Conservation (phyloP, 2,113 vertebrate genomes). For the Crotalus viridis region DNA sequence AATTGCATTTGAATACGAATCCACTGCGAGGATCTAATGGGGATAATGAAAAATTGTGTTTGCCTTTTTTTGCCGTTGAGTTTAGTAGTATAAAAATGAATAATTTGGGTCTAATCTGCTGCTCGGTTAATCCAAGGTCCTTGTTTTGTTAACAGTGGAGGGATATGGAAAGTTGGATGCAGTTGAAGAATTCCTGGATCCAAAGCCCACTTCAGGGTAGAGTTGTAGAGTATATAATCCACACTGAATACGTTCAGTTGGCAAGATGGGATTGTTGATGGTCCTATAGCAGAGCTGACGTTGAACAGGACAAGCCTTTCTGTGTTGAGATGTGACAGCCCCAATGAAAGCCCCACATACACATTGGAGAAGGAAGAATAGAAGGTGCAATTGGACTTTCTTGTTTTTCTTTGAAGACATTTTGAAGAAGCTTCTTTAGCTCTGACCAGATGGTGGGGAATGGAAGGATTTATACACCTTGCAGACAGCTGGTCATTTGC, state of each 20-base stretch:
- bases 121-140: fast-evolving
- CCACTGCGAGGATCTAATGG: not conserved
- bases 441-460: too few relatives aligned
- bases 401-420: too few relatives aligned
- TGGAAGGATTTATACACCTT: too few relatives aligned
- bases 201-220: not conserved
- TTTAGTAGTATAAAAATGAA: not conserved
- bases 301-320: not conserved
- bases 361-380: not conserved
- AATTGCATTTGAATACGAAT: not conserved
- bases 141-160: not conserved
- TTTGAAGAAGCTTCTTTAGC: too few relatives aligned
- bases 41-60: not conserved
- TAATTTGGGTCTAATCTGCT: not conserved
- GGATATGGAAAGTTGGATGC: not conserved
- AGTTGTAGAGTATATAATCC: not conserved
- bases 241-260: too few relatives aligned
- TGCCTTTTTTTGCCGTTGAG: not conserved
- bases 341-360: not conserved
- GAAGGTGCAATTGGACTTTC: not conserved
- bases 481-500: too few relatives aligned
- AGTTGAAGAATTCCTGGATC: too few relatives aligned
- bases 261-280: not conserved
- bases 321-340: not conserved
- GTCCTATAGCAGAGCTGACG: not conserved